These are phyloP conservation scores for Agelaius phoeniceus DNA, from an alignment of 2,113 vertebrate species.

Conservation along the genomic window DNA sequence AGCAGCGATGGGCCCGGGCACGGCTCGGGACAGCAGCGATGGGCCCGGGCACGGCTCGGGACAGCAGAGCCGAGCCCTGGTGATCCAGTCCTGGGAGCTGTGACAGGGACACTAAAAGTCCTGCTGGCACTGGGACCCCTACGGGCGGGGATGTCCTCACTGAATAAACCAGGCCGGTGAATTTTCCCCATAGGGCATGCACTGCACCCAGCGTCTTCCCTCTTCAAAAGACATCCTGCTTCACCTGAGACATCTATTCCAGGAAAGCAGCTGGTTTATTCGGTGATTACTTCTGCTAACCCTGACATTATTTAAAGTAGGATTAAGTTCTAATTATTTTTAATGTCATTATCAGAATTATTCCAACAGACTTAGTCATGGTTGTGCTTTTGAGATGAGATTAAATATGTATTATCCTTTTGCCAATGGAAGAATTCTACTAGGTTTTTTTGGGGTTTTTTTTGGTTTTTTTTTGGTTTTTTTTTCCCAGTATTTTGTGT, in stretches of 20 bases:
- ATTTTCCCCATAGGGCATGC: neutral
- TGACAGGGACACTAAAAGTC: neutral
- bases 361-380: neutral
- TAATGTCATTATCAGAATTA: neutral
- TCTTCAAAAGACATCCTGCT: neutral
- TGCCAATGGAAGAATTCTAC: neutral
- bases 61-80: neutral
- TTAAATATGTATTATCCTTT: neutral
- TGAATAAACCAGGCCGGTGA: neutral
- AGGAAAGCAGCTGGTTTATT: neutral
- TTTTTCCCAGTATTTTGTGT: neutral
- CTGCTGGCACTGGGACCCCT: neutral
- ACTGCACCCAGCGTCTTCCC: neutral
- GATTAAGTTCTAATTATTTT: neutral
- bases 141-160: neutral
- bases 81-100: neutral
- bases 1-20: too few relatives aligned
- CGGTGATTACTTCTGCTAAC: neutral
- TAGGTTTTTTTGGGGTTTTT: neutral
- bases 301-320: neutral
- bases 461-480: neutral
- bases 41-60: neutral
- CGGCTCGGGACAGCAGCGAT: neutral
- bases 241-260: neutral
- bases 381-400: neutral